Percentiles rank a stretch among this genome's conserved stretches.
Evolutionary conservation across 2,113 vertebrate species (phyloP).

Genomic region (Clarias macrocephalus): DNA sequence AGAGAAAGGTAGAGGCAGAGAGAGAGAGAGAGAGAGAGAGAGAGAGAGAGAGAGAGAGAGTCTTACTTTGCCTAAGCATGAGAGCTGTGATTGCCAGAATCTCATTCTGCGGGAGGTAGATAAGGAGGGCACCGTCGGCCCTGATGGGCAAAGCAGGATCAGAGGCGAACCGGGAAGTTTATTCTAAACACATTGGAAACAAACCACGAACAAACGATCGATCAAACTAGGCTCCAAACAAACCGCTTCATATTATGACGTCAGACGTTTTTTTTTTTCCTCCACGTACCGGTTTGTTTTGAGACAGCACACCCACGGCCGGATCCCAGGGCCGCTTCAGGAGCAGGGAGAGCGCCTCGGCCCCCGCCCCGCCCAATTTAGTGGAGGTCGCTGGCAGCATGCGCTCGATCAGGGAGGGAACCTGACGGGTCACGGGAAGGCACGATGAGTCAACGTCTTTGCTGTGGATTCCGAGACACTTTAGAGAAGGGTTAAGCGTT

Average conservation of each 20-base stretch:
- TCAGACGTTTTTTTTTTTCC: too few species aligned
- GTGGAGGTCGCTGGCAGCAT: constrained; percentile 88
- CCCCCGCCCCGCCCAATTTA: constrained; percentile 85
- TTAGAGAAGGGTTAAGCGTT: too few species aligned
- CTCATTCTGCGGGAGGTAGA: constrained; percentile 88
- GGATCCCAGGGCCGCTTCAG: constrained; percentile 98
- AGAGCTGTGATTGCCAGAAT: constrained; percentile 98
- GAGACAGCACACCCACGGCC: constrained; percentile 92
- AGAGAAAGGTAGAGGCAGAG: background rate
- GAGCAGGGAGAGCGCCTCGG: constrained; percentile 90
- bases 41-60: background rate
- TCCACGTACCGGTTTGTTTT: constrained; percentile 89
- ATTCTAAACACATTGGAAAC: constrained; percentile 70
- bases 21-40: background rate
- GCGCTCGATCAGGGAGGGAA: constrained; percentile 91
- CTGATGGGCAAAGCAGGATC: constrained; percentile 90
- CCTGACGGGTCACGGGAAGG: constrained; percentile 63
- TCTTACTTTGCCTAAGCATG: constrained; percentile 91
- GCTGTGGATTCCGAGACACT: background rate
- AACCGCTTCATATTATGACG: background rate
- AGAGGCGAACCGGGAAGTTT: constrained; percentile 94
- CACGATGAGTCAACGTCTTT: background rate
- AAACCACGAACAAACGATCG: background rate
- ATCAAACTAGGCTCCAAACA: too few species aligned
- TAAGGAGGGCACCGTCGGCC: constrained; percentile 83